A percentile compares a stretch with the other conserved stretches of the same genome.
Evolutionary conservation across 2,888 invertebrate species (phyloP).

Genomic region (Protophormia terraenovae): DNA sequence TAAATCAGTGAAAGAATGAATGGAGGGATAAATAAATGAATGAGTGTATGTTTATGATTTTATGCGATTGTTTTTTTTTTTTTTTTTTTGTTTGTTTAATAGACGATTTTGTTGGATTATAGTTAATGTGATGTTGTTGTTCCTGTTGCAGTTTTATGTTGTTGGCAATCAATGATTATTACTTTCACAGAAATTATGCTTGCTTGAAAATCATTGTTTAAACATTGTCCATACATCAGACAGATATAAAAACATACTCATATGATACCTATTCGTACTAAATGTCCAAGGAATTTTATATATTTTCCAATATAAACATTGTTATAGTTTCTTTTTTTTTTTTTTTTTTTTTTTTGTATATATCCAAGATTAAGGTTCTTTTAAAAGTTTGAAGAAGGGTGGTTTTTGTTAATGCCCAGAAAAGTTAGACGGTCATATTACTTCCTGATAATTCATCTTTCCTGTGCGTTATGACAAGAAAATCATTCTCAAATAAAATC

Average conservation of each 20-base stretch:
- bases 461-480: constrained; percentile 59
- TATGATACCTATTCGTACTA: not conserved
- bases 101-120: constrained; percentile 63
- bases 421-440: constrained; percentile 46
- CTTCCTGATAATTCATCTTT: constrained; percentile 63
- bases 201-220: constrained; percentile 4
- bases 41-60: constrained; percentile 18
- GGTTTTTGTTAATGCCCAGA: not conserved
- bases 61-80: constrained; percentile 4
- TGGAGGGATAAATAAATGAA: not conserved
- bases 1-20: not conserved
- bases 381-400: no score
- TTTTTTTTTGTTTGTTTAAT: constrained; percentile 51
- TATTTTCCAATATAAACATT: constrained; percentile 34
- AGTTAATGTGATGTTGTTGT: constrained; percentile 20
- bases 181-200: constrained; percentile 41
- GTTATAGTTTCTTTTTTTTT: constrained; percentile 1
- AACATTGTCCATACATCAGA: not conserved
- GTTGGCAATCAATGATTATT: constrained; percentile 54
- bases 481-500: constrained; percentile 19
- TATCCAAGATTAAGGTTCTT: no score
- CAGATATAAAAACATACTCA: constrained; percentile 6
- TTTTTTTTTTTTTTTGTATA: no score
- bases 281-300: constrained; percentile 18
- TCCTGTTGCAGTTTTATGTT: constrained; percentile 29